phyloP scores from a whole-genome alignment of 2,888 invertebrate species.

The Leptinotarsa tumamoca region DNA sequence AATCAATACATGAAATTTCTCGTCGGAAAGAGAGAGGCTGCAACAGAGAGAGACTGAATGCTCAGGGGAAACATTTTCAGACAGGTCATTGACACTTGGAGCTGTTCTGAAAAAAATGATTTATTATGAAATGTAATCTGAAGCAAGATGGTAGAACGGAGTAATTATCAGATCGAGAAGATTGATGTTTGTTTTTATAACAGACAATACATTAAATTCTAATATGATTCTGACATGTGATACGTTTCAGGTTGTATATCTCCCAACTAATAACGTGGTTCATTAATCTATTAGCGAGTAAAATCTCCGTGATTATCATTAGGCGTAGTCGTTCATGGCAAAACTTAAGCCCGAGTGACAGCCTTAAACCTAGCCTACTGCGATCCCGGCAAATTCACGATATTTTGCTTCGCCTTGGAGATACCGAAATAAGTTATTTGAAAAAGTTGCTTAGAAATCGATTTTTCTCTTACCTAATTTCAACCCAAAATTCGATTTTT shows the following conservation, averaged over 20 bases:
- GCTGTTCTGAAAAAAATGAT: slow-evolving; percentile 49
- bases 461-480: too few species aligned
- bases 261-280: not conserved
- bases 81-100: slow-evolving; percentile 51
- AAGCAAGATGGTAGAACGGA: slow-evolving; percentile 53
- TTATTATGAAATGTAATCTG: slow-evolving; percentile 55
- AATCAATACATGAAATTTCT: slow-evolving; percentile 55
- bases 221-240: slow-evolving; percentile 34
- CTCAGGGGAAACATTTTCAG: slow-evolving; percentile 52
- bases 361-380: too few species aligned
- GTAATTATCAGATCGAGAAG: slow-evolving; percentile 49
- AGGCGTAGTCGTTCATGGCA: not conserved
- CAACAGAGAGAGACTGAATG: slow-evolving; percentile 26
- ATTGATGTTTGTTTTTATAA: slow-evolving; percentile 44
- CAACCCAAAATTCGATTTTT: too few species aligned
- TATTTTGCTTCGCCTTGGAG: too few species aligned
- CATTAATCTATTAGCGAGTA: not conserved
- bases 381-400: too few species aligned
- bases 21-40: slow-evolving; percentile 33
- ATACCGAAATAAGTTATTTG: too few species aligned
- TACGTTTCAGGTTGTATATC: slow-evolving; percentile 19
- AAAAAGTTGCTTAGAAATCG: too few species aligned
- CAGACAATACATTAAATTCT: slow-evolving; percentile 30
- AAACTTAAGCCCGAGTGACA: too few species aligned
- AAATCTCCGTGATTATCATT: not conserved